phyloP scores from a whole-genome alignment of 2,888 invertebrate genomes.

The Apotomis turbidana region DNA sequence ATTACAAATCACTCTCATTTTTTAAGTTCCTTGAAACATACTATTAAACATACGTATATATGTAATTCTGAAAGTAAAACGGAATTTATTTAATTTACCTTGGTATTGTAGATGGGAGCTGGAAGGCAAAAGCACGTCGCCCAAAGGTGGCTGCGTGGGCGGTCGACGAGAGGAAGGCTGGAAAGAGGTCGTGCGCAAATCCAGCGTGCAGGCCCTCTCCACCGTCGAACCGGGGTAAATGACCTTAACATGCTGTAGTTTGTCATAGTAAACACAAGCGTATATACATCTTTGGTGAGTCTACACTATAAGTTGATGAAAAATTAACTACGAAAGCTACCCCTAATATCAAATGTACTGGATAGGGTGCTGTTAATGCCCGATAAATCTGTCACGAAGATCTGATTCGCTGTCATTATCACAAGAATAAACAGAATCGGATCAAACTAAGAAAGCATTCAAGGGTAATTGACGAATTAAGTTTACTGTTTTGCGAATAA shows the following conservation, averaged over 20 bases:
- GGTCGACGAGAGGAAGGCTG: conserved; percentile 95
- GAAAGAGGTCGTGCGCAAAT: conserved; percentile 98
- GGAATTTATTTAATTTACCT: not conserved
- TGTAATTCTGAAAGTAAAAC: not conserved
- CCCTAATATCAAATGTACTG: too few species aligned
- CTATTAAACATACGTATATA: too few species aligned
- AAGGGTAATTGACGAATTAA: too few species aligned
- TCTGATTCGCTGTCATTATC: too few species aligned
- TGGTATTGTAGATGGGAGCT: conserved; percentile 69
- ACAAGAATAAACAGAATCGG: too few species aligned
- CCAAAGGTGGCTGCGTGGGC: conserved; percentile 83
- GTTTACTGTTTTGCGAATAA: too few species aligned
- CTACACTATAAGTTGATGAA: not conserved
- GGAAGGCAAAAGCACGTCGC: conserved; percentile 84
- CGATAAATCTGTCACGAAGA: too few species aligned
- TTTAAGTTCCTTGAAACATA: not conserved
- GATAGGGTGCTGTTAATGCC: too few species aligned
- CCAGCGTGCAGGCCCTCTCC: conserved; percentile 84
- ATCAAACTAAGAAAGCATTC: too few species aligned
- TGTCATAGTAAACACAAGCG: not conserved
- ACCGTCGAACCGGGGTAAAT: conserved; percentile 77
- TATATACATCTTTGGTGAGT: not conserved
- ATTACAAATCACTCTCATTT: conserved; percentile 1
- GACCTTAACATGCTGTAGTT: conserved; percentile 1
- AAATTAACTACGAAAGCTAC: not conserved